Evolutionary conservation across 2,888 invertebrate genomes (phyloP), one percentile per base, ranked within the genome.

Genomic region (Sepiola atlantica): DNA sequence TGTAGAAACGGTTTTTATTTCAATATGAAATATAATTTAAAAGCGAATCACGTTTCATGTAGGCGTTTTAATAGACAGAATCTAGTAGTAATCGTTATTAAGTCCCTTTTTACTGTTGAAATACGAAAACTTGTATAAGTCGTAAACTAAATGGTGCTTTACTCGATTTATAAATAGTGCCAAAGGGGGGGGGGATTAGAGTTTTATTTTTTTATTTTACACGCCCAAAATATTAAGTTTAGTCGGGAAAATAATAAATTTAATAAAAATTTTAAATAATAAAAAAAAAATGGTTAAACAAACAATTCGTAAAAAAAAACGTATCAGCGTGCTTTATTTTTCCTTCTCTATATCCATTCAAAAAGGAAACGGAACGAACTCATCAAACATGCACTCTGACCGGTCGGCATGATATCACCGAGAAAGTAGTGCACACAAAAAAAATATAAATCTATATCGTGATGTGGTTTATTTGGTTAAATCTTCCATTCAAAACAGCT

Each of bases 301-400:
- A 77, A 77, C n/a, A 32, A n/a, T 77, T 77, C 2, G n/a, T 32
- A 77, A 57, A 77, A 57, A 57, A 77, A 77, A 18, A 32, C 77
- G 77, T 77, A 77, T n/a, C 77, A n/a, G n/a, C 77, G 32, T 77
- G 77, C n/a, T 77, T 77, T 77, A n/a, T 77, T 77, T 77, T 77
- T n/a, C 2, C 45, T 45, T 45, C 45, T 77, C 61, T 61, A 8
- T n/a, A n/a, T 77, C n/a, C 77, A 77, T 77, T 77, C 77, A 77
- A 77, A 92, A 92, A 92, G 92, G 55, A 92, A n/a, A n/a, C 54
- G 55, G 54, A n/a, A n/a, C 54, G 92, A 92, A 92, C 92, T 92
- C 32, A 32, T 35, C 92, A 35, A 45, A 54, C 16, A 45, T 92
- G 45, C n/a, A 45, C 45, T 92, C 45, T 92, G 92, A 92, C 92